Evolutionary conservation across 2,113 vertebrate species (phyloP).

Genomic region (Nesogale talazaci): DNA sequence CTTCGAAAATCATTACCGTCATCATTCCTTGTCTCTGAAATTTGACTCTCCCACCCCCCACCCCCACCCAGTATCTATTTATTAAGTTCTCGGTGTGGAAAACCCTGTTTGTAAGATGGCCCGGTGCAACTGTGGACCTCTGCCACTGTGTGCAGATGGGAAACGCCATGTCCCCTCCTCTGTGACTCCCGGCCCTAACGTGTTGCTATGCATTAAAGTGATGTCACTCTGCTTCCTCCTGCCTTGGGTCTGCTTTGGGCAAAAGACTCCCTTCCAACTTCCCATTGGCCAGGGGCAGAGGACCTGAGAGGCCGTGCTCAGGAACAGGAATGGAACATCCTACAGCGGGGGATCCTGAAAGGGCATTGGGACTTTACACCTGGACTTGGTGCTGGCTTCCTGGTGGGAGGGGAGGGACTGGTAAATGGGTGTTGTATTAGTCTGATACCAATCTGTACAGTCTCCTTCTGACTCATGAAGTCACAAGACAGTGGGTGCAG

Average conservation of each 20-base stretch:
- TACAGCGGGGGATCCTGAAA: neutral
- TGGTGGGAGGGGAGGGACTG: too few species aligned
- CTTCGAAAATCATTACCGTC: slow-evolving; percentile 67
- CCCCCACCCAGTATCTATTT: slow-evolving; percentile 84
- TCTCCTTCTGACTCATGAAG: too few species aligned
- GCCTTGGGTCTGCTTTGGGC: neutral
- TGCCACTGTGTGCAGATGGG: slow-evolving; percentile 88
- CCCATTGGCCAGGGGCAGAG: neutral
- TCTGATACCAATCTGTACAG: too few species aligned
- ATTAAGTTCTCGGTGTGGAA: slow-evolving; percentile 89
- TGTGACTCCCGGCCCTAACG: slow-evolving; percentile 77
- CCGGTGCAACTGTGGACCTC: slow-evolving; percentile 89
- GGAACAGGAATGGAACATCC: neutral
- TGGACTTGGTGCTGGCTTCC: neutral
- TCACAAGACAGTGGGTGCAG: too few species aligned
- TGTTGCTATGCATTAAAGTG: slow-evolving; percentile 86
- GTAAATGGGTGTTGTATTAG: too few species aligned
- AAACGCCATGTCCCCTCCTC: slow-evolving; percentile 79
- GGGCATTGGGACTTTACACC: neutral
- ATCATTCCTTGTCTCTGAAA: slow-evolving; percentile 78
- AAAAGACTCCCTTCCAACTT: neutral
- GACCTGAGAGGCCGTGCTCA: accelerated
- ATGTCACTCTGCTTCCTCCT: slow-evolving; percentile 82
- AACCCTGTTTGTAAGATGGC: slow-evolving; percentile 91
- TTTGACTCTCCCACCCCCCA: slow-evolving; percentile 82